Conservation (phyloP, 2,888 invertebrate genomes). For the Malachius bipustulatus region DNA sequence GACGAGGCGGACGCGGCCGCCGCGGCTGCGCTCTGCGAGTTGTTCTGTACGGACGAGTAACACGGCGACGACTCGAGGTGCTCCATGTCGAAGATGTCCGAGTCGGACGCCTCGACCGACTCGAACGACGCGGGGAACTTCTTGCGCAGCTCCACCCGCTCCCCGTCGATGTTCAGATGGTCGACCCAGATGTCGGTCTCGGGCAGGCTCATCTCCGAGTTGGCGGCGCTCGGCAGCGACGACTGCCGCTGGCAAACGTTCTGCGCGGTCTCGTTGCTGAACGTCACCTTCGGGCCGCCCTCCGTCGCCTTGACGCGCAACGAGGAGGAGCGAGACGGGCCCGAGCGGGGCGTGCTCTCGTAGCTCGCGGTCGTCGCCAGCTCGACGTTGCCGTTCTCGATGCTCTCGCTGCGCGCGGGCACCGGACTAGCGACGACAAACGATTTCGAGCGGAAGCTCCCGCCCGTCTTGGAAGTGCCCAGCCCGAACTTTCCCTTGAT, state of each 20-base stretch:
- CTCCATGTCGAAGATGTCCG: no score
- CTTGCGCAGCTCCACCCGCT: constrained; percentile 49
- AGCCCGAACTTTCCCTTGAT: constrained; percentile 70
- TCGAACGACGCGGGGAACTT: constrained; percentile 37
- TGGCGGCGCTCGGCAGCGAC: constrained; percentile 65
- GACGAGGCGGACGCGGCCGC: no score
- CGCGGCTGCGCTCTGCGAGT: no score
- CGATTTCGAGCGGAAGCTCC: constrained; percentile 58
- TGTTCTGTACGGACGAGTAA: no score
- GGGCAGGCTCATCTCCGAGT: constrained; percentile 52
- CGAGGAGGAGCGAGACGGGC: constrained; percentile 61
- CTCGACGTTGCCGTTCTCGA: constrained; percentile 12
- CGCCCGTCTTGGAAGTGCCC: constrained; percentile 44
- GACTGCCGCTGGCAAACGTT: constrained; percentile 55
- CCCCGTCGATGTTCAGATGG: constrained; percentile 52
- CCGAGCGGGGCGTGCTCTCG: constrained; percentile 62
- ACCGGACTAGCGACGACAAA: constrained; percentile 61
- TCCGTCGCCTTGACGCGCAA: constrained; percentile 43
- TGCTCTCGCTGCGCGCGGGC: constrained; percentile 41
- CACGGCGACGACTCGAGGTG: no score
- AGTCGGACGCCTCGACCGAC: constrained; percentile 26
- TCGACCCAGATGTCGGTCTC: constrained; percentile 47
- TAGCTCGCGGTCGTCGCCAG: constrained; percentile 51
- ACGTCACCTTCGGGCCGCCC: constrained; percentile 45
- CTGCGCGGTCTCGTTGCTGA: constrained; percentile 48